Evolutionary conservation across 2,888 invertebrate species (phyloP).

Genomic region (Acronicta psi): DNA sequence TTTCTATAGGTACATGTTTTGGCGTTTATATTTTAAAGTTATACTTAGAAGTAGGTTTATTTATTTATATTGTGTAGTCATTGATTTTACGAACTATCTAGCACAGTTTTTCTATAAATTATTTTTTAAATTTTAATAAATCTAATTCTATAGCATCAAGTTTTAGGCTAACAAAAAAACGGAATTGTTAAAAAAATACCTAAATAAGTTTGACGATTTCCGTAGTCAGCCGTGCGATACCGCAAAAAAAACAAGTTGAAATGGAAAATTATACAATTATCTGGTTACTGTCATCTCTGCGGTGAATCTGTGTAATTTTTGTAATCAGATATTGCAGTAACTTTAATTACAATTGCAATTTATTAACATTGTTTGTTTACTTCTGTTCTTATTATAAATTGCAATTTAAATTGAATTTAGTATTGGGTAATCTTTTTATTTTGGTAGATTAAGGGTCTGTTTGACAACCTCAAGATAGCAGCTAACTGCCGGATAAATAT

Average conservation of each 20-base stretch:
- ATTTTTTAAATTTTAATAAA: too few species aligned
- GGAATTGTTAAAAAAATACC: background rate
- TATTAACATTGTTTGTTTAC: constrained; percentile 30
- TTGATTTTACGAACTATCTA: too few species aligned
- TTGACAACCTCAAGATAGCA: too few species aligned
- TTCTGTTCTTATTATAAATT: constrained; percentile 20
- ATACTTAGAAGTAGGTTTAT: too few species aligned
- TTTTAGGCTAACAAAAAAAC: too few species aligned
- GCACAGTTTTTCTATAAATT: too few species aligned
- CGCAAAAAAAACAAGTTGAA: constrained; percentile 22
- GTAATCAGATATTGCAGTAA: constrained; percentile 42
- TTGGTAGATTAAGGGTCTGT: background rate
- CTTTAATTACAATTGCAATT: constrained; percentile 38
- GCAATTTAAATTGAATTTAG: background rate
- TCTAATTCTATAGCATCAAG: too few species aligned
- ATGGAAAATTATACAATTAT: constrained; percentile 59
- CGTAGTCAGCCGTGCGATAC: constrained; percentile 14
- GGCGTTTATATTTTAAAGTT: background rate
- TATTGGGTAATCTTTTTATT: background rate
- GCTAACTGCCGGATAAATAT: too few species aligned
- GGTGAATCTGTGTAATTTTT: constrained; percentile 49
- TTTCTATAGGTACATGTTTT: constrained; percentile 5
- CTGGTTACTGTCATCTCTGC: constrained; percentile 35
- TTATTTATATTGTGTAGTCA: too few species aligned
- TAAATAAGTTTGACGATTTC: constrained; percentile 3